A percentile compares a stretch with the other conserved stretches of the same genome.
These are phyloP conservation scores for Xylota segnis DNA, from an alignment of 2,888 invertebrate genomes.

Conservation along the genomic window DNA sequence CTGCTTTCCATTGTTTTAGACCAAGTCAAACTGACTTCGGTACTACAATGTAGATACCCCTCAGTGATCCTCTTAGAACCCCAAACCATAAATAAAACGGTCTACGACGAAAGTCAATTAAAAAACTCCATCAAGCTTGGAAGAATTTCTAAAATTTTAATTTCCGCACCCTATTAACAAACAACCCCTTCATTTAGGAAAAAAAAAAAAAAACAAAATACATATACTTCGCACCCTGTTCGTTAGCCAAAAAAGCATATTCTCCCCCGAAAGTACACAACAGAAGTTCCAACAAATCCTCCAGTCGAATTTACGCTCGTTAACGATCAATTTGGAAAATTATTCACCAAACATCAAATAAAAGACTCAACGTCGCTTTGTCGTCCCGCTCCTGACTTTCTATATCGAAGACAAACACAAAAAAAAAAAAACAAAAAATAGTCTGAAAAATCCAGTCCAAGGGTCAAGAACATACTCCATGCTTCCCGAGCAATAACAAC, in stretches of 20 bases:
- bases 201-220: not conserved
- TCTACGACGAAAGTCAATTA: not conserved
- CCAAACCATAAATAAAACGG: not conserved
- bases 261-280: conserved; percentile 10
- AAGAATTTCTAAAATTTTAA: conserved; percentile 8
- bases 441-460: conserved; percentile 15
- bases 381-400: not conserved
- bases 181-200: not conserved
- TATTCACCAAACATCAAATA: conserved; percentile 72
- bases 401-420: conserved; percentile 26
- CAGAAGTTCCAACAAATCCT: conserved; percentile 29
- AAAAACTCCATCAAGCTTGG: not conserved
- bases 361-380: conserved; percentile 34
- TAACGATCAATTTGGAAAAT: conserved; percentile 69
- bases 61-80: too few species aligned
- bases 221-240: conserved; percentile 20
- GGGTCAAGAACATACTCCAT: conserved; percentile 58
- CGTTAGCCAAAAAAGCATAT: conserved; percentile 7
- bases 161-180: conserved; percentile 9
- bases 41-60: too few species aligned
- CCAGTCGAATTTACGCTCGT: conserved; percentile 59
- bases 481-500: conserved; percentile 13
- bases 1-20: too few species aligned
- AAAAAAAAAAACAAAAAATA: conserved; percentile 2
- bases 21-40: too few species aligned